Evolutionary conservation across 2,113 vertebrate genomes (phyloP).

Genomic region (Oreochromis aureus): DNA sequence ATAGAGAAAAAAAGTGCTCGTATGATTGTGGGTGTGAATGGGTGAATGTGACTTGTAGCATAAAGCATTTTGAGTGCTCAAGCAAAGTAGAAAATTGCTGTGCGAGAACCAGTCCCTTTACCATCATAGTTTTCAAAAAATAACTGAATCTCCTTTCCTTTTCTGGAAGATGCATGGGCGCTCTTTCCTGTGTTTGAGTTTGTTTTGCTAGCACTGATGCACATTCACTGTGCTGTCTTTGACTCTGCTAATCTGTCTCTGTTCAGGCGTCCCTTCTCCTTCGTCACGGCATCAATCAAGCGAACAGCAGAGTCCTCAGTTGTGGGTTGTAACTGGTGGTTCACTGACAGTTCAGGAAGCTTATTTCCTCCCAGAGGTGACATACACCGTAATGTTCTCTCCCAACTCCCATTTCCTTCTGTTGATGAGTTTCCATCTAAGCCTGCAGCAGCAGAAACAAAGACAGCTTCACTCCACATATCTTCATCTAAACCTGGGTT

Average conservation of each 20-base stretch:
- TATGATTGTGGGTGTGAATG: neutral
- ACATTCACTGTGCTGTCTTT: neutral
- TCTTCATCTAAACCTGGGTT: neutral
- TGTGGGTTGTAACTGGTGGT: neutral
- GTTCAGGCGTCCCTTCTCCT: neutral
- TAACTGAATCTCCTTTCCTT: neutral
- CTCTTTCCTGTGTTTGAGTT: neutral
- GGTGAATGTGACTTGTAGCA: neutral
- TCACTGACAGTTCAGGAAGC: neutral
- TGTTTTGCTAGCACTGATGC: neutral
- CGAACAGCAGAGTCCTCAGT: neutral
- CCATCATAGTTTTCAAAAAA: neutral
- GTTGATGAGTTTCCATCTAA: neutral
- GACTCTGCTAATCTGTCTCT: neutral
- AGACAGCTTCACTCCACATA: neutral
- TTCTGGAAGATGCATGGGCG: neutral
- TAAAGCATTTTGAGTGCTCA: neutral
- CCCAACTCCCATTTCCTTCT: neutral
- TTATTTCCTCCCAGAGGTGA: neutral
- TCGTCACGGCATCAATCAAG: neutral
- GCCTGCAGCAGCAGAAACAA: neutral
- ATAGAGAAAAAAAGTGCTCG: neutral
- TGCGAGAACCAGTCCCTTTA: neutral
- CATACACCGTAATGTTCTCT: neutral
- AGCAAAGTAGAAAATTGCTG: neutral